Conservation (phyloP, 2,888 invertebrate genomes). For the Conops quadrifasciatus region DNA sequence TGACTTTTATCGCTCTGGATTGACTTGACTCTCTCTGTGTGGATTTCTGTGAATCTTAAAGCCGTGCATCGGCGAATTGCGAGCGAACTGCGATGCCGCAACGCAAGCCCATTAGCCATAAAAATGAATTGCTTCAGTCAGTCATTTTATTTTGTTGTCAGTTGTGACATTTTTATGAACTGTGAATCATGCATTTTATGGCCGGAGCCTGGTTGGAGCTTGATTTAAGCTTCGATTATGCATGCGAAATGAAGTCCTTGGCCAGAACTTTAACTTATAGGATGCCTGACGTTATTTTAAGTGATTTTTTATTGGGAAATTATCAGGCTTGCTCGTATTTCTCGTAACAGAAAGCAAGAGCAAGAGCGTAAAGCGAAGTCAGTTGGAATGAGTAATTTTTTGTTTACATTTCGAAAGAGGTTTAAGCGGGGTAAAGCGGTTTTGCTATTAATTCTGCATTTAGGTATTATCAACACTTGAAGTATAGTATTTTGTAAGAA, state of each 20-base stretch:
- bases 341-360: too few relatives aligned
- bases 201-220: background rate
- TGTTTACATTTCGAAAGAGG: too few relatives aligned
- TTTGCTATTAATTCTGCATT: too few relatives aligned
- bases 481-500: too few relatives aligned
- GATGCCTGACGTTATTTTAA: background rate
- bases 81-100: background rate
- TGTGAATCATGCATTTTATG: conserved; percentile 29
- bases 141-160: conserved; percentile 28
- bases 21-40: background rate
- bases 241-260: conserved; percentile 7
- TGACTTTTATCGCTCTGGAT: background rate
- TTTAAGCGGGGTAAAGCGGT: too few relatives aligned
- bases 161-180: conserved; percentile 29
- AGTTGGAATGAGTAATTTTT: too few relatives aligned
- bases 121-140: conserved; percentile 30
- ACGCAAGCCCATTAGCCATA: conserved; percentile 17
- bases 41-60: background rate
- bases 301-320: conserved; percentile 18
- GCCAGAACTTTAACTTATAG: conserved; percentile 14
- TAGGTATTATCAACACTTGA: too few relatives aligned
- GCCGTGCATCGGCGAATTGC: background rate
- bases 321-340: background rate
- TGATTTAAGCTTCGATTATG: conserved; percentile 17
- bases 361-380: too few relatives aligned